Evolutionary conservation across 2,888 invertebrate species (phyloP).

Genomic region (Lysandra bellargus): DNA sequence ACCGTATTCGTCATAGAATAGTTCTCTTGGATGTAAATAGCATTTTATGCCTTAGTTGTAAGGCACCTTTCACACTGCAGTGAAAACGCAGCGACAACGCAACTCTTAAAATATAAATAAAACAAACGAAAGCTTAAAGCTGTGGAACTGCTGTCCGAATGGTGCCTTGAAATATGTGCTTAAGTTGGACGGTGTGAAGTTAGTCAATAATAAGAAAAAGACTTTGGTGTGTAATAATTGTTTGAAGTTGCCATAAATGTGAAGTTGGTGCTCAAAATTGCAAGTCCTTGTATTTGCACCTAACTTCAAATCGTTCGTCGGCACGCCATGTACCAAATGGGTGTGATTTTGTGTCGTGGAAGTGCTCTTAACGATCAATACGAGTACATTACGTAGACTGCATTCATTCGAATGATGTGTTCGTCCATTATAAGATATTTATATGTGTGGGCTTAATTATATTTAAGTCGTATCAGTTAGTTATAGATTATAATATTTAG

Average conservation of each 20-base stretch:
- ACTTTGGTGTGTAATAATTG: neutral
- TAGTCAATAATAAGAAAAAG: conserved; percentile 9
- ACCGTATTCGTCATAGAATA: conserved; percentile 27
- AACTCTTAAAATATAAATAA: neutral
- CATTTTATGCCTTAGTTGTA: conserved; percentile 28
- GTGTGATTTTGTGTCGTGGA: conserved; percentile 52
- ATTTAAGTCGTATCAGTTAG: conserved; percentile 32
- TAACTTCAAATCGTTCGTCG: neutral
- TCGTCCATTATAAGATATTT: conserved; percentile 77
- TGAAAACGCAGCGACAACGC: conserved; percentile 1
- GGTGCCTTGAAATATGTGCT: conserved; percentile 11
- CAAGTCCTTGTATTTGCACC: neutral
- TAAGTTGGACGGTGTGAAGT: conserved; percentile 19
- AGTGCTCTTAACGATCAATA: conserved; percentile 76
- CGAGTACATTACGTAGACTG: conserved; percentile 72
- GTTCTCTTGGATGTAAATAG: conserved; percentile 30
- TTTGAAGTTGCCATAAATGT: neutral
- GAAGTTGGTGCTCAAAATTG: neutral
- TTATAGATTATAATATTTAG: conserved; percentile 52
- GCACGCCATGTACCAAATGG: conserved; percentile 48
- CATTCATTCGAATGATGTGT: conserved; percentile 79
- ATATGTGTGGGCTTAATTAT: conserved; percentile 50
- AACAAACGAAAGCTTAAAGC: neutral
- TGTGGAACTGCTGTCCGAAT: conserved; percentile 13
- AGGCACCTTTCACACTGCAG: conserved; percentile 16